A percentile compares a stretch with the other conserved stretches of the same genome.
These are phyloP conservation scores for Drosophila seclusa DNA, from an alignment of 2,888 invertebrate genomes.

Conservation along the genomic window DNA sequence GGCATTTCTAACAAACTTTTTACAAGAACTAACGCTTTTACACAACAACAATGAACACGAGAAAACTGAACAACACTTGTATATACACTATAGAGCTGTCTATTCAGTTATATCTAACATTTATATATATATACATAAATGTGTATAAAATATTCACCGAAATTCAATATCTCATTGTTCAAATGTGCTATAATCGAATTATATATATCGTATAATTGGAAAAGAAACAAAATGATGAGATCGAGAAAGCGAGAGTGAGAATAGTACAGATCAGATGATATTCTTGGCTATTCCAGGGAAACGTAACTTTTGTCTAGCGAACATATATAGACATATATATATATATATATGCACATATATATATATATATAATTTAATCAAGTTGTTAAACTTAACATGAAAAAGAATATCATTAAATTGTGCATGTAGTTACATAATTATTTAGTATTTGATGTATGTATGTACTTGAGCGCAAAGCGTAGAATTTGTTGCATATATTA, in stretches of 20 bases:
- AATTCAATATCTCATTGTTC: constrained; percentile 34
- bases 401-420: constrained; percentile 18
- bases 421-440: constrained; percentile 45
- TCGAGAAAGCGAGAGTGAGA: neutral
- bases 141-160: constrained; percentile 30
- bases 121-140: constrained; percentile 16
- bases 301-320: constrained; percentile 28
- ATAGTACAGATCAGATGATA: constrained; percentile 17
- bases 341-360: constrained; percentile 18
- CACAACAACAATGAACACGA: constrained; percentile 35
- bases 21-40: constrained; percentile 63
- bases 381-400: constrained; percentile 17
- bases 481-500: constrained; percentile 54
- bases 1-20: constrained; percentile 74
- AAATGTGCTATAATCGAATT: neutral
- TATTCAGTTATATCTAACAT: constrained; percentile 22
- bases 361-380: constrained; percentile 24
- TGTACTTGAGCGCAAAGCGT: constrained; percentile 42
- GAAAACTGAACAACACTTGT: constrained; percentile 52
- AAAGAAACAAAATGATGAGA: neutral
- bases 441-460: constrained; percentile 41
- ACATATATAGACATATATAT: constrained; percentile 8
- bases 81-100: constrained; percentile 67
- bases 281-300: constrained; percentile 31
- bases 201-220: neutral